Conservation (phyloP, 1,140 invertebrate genomes). For the Drosophila paulistorum region DNA sequence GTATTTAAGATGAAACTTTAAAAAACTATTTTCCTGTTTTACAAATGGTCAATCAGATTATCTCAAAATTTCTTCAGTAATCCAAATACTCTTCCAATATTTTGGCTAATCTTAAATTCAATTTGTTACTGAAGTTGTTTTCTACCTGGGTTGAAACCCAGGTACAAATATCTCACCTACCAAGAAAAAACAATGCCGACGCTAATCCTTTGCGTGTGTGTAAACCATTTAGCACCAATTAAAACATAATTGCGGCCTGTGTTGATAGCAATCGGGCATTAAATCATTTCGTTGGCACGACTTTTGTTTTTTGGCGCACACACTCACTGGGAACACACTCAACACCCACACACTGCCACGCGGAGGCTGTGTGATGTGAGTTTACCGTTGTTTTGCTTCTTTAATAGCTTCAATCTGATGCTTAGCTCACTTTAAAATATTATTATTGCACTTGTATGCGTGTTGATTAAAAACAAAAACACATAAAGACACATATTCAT, state of each 20-base stretch:
- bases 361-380: constrained; percentile 2
- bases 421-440: constrained; percentile 21
- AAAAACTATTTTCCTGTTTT: no score
- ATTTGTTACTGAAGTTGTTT: background rate
- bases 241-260: constrained; percentile 76
- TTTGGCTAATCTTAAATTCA: background rate
- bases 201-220: constrained; percentile 60
- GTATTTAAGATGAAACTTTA: no score
- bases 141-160: background rate
- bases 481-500: background rate
- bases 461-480: constrained; percentile 19
- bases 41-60: no score
- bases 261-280: constrained; percentile 67
- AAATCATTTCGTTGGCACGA: constrained; percentile 59
- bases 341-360: background rate
- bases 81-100: no score
- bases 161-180: constrained; percentile 37
- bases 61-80: no score
- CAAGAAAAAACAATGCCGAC: constrained; percentile 18
- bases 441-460: constrained; percentile 17
- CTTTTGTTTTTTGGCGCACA: constrained; percentile 22
- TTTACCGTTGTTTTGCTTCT: constrained; percentile 12
- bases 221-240: constrained; percentile 75
- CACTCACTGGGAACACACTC: background rate
- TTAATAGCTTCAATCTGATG: constrained; percentile 15